Evolutionary conservation across 2,113 vertebrate genomes (phyloP), one percentile per base, ranked within the genome.

Genomic region (Centrocercus urophasianus): DNA sequence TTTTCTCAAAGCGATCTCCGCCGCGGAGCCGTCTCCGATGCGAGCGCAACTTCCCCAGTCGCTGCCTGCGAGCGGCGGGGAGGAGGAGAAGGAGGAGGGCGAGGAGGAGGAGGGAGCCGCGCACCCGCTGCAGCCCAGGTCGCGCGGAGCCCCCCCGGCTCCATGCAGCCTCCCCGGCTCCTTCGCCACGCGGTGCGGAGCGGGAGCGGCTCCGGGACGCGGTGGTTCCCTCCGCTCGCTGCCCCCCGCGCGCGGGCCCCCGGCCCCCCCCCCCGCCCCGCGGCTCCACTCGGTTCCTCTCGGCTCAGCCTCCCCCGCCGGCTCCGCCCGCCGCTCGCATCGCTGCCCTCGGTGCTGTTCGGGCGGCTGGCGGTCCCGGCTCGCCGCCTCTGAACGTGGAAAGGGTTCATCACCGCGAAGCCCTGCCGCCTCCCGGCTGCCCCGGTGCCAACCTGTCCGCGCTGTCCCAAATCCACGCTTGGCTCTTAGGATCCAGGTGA

Each of bases 11-110:
- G 92, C 74, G 86, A 84, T 89, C 75, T 69, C 82, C 8, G 95
- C 88, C 34, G 95, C 92, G 89, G 61, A 92, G 96, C 94, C 94
- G 86, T 79, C 77, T 84, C 85, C 42, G 30, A 34, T 56, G 67
- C 22, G 32, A 69, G 84, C 50, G 64, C 88, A 27, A 79, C 77
- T 83, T 45, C 71, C 77, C n/a, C 86, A 47, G 12, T 22, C 48
- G 48, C 48, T 48, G 48, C 21, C 25, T 52, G 50, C 50, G 24
- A 52, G 50, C 50, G 50, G 50, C 50, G 13, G 50, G 50, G 50
- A 52, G 50, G 50, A 52, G 57, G n/a, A 60, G 64, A 14, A 40
- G 63, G 16, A 73, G 56, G 12, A 83, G 52, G 30, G 74, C 59
- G 16, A 73, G 45, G 48, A 76, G 57, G 61, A 83, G 78, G 90